Evolutionary conservation across 35 echinoderm and acorn worm genomes (phyloP), one percentile per base, ranked within the genome.

Genomic region (Acanthaster planci): DNA sequence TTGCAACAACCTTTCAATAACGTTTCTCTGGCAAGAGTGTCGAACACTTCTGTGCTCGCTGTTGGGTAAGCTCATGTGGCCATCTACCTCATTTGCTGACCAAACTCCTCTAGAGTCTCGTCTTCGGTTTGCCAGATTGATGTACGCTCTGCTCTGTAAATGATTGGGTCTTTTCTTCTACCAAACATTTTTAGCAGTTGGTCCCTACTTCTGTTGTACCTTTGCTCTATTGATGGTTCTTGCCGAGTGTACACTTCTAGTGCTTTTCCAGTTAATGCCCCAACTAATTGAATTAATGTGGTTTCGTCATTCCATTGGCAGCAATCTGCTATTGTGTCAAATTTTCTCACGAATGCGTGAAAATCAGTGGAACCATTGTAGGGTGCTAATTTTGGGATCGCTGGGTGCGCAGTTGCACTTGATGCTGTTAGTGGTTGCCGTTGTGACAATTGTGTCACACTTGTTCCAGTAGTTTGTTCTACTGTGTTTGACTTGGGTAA

Each of bases 331-430:
- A 68, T 68, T 23, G 29, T 68, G 2, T 68, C 60, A 35, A 68
- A 68, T 27, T 68, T 68, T 0, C 18, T 68, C 0, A 68, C 60
- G 7, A 68, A 68, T 4, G 60, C 60, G 14, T 68, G 60, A 68
- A 68, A 68, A 68, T 68, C 60, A 68, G 60, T 68, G 1, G 60
- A 68, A 1, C 60, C 60, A 68, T 68, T 68, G 60, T 68, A 68
- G 21, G 60, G 60, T 17, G 60, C 17, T 8, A 68, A 27, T 15
- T 72, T 72, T 0, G 64, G 64, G 18, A 32, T 7, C 27, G 60
- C 16, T 67, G 60, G 31, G 31, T 67, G 60, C 31, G 60, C 42
- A 47, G 42, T 6, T 47, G 42, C 42, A 6, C 42, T 47, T 6
- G 42, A 47, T 4, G 42, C 42, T 12, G 12, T 47, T n/a, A n/a